Percentiles rank a stretch among this genome's conserved stretches.
These are phyloP conservation scores for Drosophila planitibia DNA, from an alignment of 2,888 invertebrate species.

Conservation along the genomic window DNA sequence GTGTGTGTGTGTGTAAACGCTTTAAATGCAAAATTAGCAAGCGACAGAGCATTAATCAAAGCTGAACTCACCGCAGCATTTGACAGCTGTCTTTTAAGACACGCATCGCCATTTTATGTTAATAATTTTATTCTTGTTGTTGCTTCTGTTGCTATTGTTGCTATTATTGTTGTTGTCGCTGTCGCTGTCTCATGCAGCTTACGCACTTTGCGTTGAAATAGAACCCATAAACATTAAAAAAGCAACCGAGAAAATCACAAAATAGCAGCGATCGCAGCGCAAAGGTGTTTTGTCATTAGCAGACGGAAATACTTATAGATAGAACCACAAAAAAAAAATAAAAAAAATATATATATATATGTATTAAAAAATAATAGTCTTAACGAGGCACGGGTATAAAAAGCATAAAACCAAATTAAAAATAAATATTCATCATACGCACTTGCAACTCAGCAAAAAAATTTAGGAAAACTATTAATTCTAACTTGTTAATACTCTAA, in stretches of 20 bases:
- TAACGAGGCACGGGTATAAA: conserved; percentile 31
- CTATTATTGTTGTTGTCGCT: conserved; percentile 3
- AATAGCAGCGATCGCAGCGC: conserved; percentile 30
- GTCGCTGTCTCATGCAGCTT: conserved; percentile 61
- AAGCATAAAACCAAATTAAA: conserved; percentile 38
- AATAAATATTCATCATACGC: conserved; percentile 66
- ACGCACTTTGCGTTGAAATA: conserved; percentile 69
- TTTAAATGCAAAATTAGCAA: conserved; percentile 63
- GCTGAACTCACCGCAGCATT: conserved; percentile 54
- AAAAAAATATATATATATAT: background rate
- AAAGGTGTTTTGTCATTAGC: conserved; percentile 58
- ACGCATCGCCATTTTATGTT: conserved; percentile 61
- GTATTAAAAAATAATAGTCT: conserved; percentile 33
- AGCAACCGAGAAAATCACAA: conserved; percentile 24
- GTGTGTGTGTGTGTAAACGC: conserved; percentile 26
- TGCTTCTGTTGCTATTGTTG: conserved; percentile 7
- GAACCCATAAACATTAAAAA: conserved; percentile 47
- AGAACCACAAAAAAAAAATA: conserved; percentile 9
- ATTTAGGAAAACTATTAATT: background rate
- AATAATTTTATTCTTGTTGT: conserved; percentile 1
- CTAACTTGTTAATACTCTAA: conserved; percentile 18
- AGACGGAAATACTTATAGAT: conserved; percentile 60
- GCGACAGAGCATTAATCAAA: conserved; percentile 59
- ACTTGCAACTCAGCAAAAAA: conserved; percentile 37
- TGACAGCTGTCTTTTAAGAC: conserved; percentile 73